A percentile compares a stretch with the other conserved stretches of the same genome.
These are phyloP conservation scores for Lasioglossum marginatum DNA, from an alignment of 2,888 invertebrate genomes.

Conservation along the genomic window DNA sequence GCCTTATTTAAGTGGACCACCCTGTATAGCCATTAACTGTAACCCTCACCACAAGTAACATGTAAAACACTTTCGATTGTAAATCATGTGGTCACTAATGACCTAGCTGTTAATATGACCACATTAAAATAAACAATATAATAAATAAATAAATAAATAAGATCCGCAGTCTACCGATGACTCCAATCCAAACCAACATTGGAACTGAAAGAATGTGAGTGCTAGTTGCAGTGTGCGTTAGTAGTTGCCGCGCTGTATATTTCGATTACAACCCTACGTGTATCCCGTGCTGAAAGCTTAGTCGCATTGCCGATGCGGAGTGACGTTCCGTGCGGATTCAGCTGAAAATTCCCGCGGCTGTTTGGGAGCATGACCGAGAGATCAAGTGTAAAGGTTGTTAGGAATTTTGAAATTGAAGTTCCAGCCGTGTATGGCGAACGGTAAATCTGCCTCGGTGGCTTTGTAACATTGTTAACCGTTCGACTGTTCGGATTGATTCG, in stretches of 20 bases:
- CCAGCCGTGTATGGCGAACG: not conserved
- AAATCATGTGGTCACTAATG: too few relatives aligned
- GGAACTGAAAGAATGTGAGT: too few relatives aligned
- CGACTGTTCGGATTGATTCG: not conserved
- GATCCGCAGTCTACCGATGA: too few relatives aligned
- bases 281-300: not conserved
- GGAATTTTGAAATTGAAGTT: slow-evolving; percentile 3
- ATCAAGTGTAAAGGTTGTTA: not conserved
- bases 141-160: too few relatives aligned
- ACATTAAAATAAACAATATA: too few relatives aligned
- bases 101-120: too few relatives aligned
- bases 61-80: too few relatives aligned
- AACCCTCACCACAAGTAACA: too few relatives aligned
- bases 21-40: too few relatives aligned
- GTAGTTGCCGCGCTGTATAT: not conserved
- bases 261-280: not conserved
- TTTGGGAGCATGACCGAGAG: not conserved
- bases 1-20: too few relatives aligned
- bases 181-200: too few relatives aligned
- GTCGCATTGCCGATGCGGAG: not conserved
- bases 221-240: too few relatives aligned
- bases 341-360: not conserved
- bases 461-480: slow-evolving; percentile 16
- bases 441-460: not conserved
- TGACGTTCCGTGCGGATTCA: not conserved